phyloP scores from a whole-genome alignment of 2,797 vertebrate genomes.

The Discoglossus pictus region DNA sequence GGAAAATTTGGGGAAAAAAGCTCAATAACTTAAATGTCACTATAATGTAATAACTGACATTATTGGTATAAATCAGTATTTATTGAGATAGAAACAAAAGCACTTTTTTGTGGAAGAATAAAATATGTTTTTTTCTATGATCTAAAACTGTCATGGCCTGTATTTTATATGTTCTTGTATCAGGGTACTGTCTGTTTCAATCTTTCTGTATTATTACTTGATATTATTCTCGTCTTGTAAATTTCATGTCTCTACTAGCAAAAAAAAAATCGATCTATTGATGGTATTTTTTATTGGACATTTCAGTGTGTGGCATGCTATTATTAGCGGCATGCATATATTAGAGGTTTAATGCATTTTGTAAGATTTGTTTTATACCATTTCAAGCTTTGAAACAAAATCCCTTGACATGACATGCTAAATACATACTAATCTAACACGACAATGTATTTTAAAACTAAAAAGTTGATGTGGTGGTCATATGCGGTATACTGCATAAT shows the following conservation, averaged over 20 bases:
- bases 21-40: constrained; percentile 6
- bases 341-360: too few species aligned
- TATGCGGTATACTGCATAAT: too few species aligned
- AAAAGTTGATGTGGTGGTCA: too few species aligned
- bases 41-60: not conserved
- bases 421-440: too few species aligned
- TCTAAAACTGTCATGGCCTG: constrained; percentile 15
- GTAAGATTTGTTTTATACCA: too few species aligned
- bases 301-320: constrained; percentile 21
- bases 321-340: constrained; percentile 18
- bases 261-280: too few species aligned
- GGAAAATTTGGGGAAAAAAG: not conserved
- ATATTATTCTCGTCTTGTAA: too few species aligned
- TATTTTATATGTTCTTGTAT: constrained; percentile 17
- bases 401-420: too few species aligned
- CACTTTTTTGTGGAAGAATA: constrained; percentile 26
- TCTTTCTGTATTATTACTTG: too few species aligned
- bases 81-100: constrained; percentile 24
- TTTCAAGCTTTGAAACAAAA: too few species aligned
- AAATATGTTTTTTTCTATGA: constrained; percentile 17
- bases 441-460: too few species aligned
- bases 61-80: constrained; percentile 33
- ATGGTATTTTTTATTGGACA: not conserved
- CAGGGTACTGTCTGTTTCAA: constrained; percentile 9
- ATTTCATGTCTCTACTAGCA: too few species aligned